A percentile compares a stretch with the other conserved stretches of the same genome.
Conservation (phyloP, 2,888 invertebrate genomes). For the Synergus umbraculus region DNA sequence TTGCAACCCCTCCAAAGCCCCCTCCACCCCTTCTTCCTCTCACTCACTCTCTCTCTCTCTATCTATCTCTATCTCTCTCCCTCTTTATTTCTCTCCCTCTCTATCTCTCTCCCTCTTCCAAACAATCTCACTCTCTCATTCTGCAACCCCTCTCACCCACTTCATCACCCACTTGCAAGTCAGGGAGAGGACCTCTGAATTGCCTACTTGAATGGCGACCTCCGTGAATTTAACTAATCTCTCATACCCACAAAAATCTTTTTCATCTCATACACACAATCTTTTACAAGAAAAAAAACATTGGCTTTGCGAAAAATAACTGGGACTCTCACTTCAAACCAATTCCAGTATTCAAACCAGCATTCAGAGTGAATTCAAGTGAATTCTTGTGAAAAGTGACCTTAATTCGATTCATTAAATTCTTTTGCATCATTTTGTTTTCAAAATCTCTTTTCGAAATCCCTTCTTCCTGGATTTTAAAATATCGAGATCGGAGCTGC, state of each 20-base stretch:
- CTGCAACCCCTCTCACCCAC: constrained; percentile 49
- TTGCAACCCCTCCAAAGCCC: constrained; percentile 45
- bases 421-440: no score
- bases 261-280: neutral
- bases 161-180: constrained; percentile 34
- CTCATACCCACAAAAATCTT: neutral
- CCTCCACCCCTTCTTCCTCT: neutral
- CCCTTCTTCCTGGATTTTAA: no score
- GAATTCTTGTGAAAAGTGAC: no score
- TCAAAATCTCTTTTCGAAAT: no score
- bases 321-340: neutral
- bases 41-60: neutral
- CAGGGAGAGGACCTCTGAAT: constrained; percentile 24
- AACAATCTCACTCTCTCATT: constrained; percentile 55
- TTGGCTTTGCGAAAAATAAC: neutral
- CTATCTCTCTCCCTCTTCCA: constrained; percentile 7
- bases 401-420: no score
- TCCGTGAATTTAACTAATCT: neutral
- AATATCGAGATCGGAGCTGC: no score
- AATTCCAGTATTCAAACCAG: neutral
- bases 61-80: no score
- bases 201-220: neutral
- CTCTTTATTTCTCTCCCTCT: no score
- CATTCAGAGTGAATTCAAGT: neutral
- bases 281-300: neutral